Conservation (phyloP, 2,888 invertebrate species). For the Deroplatys truncata region DNA sequence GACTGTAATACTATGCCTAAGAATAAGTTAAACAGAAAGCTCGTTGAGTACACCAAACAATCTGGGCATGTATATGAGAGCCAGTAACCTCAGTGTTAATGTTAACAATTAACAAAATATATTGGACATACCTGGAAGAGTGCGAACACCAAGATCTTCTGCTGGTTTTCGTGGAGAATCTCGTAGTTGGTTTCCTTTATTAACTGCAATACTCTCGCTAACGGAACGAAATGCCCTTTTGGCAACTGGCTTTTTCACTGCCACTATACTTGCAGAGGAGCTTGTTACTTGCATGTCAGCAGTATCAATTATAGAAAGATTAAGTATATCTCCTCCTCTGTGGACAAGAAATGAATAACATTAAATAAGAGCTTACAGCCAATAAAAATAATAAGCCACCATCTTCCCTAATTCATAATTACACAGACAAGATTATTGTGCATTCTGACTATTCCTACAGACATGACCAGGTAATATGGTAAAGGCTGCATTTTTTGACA, state of each 20-base stretch:
- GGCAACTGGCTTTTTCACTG: conserved; percentile 53
- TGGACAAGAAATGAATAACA: neutral
- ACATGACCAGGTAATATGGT: no score
- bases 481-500: no score
- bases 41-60: no score
- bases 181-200: conserved; percentile 21
- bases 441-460: no score
- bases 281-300: conserved; percentile 45
- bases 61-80: no score
- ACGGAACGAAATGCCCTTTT: conserved; percentile 51
- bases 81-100: no score
- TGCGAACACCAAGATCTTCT: conserved; percentile 33
- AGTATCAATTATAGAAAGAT: conserved; percentile 70
- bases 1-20: no score
- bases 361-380: neutral
- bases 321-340: conserved; percentile 63
- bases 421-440: no score
- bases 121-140: neutral
- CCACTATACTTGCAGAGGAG: conserved; percentile 44
- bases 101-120: neutral
- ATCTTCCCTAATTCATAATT: no score
- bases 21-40: no score
- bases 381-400: no score
- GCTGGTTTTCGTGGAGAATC: conserved; percentile 35
- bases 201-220: conserved; percentile 41